Percentiles rank a stretch among this genome's conserved stretches.
Evolutionary conservation across 2,113 vertebrate genomes (phyloP).

Genomic region (Chaetodon auriga): DNA sequence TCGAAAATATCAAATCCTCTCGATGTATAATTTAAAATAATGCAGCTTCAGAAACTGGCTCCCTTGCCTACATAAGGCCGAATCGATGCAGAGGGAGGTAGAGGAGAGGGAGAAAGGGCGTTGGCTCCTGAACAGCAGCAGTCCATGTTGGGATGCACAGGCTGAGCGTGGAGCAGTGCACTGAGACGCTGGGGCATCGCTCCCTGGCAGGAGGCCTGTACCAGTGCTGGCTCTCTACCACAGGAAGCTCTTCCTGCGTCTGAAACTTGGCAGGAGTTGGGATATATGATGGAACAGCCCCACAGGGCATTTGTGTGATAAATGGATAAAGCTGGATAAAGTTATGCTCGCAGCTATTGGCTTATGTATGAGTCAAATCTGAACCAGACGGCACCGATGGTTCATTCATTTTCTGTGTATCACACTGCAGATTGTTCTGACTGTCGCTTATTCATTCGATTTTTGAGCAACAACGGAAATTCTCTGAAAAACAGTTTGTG

Average conservation of each 20-base stretch:
- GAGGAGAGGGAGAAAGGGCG: slow-evolving; percentile 30
- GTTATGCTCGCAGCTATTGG: slow-evolving; percentile 63
- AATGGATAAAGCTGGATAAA: slow-evolving; percentile 69
- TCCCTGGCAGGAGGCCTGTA: slow-evolving; percentile 66
- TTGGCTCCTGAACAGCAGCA: slow-evolving; percentile 56
- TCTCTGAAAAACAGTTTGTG: background rate
- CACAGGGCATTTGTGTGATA: slow-evolving; percentile 65
- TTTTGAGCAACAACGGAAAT: slow-evolving; percentile 24
- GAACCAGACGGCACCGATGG: slow-evolving; percentile 39
- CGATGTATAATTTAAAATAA: background rate
- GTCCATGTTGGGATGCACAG: slow-evolving; percentile 57
- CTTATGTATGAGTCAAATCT: slow-evolving; percentile 55
- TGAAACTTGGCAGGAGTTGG: slow-evolving; percentile 69
- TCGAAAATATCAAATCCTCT: background rate
- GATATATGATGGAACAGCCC: slow-evolving; percentile 66
- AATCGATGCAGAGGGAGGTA: slow-evolving; percentile 32
- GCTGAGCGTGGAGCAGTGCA: slow-evolving; percentile 43
- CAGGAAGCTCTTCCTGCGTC: slow-evolving; percentile 63
- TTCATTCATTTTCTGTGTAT: slow-evolving; percentile 42
- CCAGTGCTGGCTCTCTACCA: slow-evolving; percentile 60
- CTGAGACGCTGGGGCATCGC: slow-evolving; percentile 47
- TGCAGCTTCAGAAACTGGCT: slow-evolving; percentile 14
- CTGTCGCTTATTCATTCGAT: slow-evolving; percentile 39
- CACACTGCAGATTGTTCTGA: slow-evolving; percentile 23
- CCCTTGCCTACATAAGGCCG: background rate